Base-by-base conservation (phyloP, 2,113 vertebrate genomes). In the Cyrtonyx montezumae region DNA sequence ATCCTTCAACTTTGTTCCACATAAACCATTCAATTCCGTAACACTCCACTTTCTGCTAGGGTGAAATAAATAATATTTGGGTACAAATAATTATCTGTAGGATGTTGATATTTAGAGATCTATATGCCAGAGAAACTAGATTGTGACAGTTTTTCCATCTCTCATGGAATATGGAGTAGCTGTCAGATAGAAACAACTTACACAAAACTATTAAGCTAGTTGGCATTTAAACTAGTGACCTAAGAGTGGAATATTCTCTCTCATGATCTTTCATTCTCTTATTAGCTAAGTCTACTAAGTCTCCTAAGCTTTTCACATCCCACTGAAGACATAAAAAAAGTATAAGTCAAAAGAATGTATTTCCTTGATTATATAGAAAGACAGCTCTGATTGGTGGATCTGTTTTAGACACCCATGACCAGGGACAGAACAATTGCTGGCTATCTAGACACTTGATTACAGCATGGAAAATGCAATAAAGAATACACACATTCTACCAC, bases 181-280 rank as follows among this genome's bases (percentile, higher is more conserved):
- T 95, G 91, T 93, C 88, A 94, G 80, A 66, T 17, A 45, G 84
- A 89, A 96, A 94, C 88, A 88, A 79, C 30, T 96, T 88, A 56
- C 30, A 81, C 68, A 53, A 59, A 93, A 83, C 79, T 92, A 87
- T 87, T 91, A 88, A 96, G 70, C 69, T 79, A 91, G 91, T 65
- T 86, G 73, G 70, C 66, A 87, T 94, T 94, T 96, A 80, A 95
- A 96, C 95, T 73, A 58, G 67, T 96, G 92, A 96, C 88, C 92
- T 73, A 91, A 58, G 45, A 94, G 23, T 92, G 88, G 95, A 95
- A 95, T 82, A 91, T 84, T 81, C 53, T 71, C 75, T 86, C 87
- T 70, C 61, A 78, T 88, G 91, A 94, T 92, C 73, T n/a, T 67
- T 92, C 73, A 86, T 75, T 67, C 61, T 51, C 70, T 86, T 85